phyloP scores from a whole-genome alignment of 2,888 invertebrate species.

The Luffia ferchaultella region DNA sequence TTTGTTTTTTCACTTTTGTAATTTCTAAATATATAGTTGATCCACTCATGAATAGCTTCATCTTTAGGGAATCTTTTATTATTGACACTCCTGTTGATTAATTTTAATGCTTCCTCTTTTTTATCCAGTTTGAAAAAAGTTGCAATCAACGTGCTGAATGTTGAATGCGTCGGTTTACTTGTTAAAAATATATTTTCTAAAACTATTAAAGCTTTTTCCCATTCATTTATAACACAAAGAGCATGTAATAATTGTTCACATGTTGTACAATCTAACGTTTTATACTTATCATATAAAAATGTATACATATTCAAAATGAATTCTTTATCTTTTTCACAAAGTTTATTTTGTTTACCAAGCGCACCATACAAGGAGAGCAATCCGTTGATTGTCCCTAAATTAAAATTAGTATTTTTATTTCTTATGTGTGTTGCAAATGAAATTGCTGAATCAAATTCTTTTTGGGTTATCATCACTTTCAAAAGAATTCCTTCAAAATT shows the following conservation, averaged over 20 bases:
- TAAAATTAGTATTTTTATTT: constrained; percentile 47
- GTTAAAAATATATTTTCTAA: constrained; percentile 66
- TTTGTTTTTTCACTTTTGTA: constrained; percentile 36
- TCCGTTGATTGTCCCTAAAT: constrained; percentile 66
- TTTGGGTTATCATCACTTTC: constrained; percentile 46
- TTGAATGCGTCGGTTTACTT: constrained; percentile 40
- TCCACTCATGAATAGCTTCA: constrained; percentile 58
- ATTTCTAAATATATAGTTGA: constrained; percentile 48
- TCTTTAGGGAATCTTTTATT: constrained; percentile 44
- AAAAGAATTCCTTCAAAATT: constrained; percentile 71
- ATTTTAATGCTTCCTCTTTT: constrained; percentile 64
- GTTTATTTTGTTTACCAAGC: constrained; percentile 24
- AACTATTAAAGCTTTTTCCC: constrained; percentile 69
- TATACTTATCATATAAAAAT: constrained; percentile 54
- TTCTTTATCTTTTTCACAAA: constrained; percentile 51
- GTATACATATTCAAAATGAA: constrained; percentile 62
- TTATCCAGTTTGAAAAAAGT: constrained; percentile 69
- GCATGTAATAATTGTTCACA: constrained; percentile 69
- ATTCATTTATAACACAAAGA: constrained; percentile 69
- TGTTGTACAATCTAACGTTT: constrained; percentile 66
- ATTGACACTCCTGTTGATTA: constrained; percentile 64
- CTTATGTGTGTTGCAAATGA: constrained; percentile 67
- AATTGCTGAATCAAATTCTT: constrained; percentile 55
- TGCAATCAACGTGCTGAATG: constrained; percentile 59
- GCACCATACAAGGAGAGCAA: constrained; percentile 63